phyloP scores from a whole-genome alignment of 1,140 invertebrate species.

The Plodia interpunctella region DNA sequence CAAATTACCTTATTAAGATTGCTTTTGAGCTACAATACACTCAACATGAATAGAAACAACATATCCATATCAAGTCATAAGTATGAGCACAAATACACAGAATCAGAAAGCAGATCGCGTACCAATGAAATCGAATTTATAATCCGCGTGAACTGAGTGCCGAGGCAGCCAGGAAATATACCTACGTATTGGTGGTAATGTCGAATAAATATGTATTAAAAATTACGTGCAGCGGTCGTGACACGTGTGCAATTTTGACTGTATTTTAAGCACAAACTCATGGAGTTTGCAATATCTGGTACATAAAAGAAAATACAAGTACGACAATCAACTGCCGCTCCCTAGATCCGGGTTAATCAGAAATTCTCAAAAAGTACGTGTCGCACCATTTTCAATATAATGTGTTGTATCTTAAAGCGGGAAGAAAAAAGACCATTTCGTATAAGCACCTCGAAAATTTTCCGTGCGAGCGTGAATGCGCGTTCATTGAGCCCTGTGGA shows the following conservation, averaged over 20 bases:
- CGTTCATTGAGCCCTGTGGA: slow-evolving; percentile 28
- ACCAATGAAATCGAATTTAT: slow-evolving; percentile 47
- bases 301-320: background rate
- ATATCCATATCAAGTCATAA: background rate
- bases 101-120: slow-evolving; percentile 24
- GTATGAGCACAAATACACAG: slow-evolving; percentile 12
- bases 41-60: too few species aligned
- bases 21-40: too few species aligned
- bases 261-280: background rate
- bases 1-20: too few species aligned
- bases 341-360: background rate
- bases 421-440: slow-evolving; percentile 37
- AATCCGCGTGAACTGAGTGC: slow-evolving; percentile 34
- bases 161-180: background rate
- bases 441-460: slow-evolving; percentile 36
- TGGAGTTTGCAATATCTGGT: background rate
- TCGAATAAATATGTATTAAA: slow-evolving; percentile 64
- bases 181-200: slow-evolving; percentile 18
- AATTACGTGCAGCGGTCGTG: slow-evolving; percentile 36
- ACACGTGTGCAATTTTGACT: background rate
- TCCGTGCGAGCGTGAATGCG: slow-evolving; percentile 19
- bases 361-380: slow-evolving; percentile 14
- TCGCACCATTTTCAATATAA: slow-evolving; percentile 35
- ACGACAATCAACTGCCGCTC: background rate
- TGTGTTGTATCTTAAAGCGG: slow-evolving; percentile 35